These are phyloP conservation scores for Tragopan temminckii DNA, from an alignment of 2,797 vertebrate genomes.

Conservation along the genomic window DNA sequence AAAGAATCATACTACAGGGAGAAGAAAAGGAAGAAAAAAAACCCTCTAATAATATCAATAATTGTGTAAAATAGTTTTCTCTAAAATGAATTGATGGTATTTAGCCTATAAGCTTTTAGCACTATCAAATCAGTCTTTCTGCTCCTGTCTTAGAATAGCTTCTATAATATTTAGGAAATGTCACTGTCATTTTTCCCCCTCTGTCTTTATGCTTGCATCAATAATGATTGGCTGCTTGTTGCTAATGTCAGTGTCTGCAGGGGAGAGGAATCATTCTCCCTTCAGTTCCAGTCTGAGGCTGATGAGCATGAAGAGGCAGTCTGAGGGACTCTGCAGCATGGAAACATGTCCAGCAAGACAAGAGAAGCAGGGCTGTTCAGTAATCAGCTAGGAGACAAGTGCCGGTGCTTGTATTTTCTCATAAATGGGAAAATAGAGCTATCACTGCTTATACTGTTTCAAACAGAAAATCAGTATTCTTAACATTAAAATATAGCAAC, in stretches of 20 bases:
- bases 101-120: background rate
- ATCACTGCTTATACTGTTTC: background rate
- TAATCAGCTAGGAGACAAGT: background rate
- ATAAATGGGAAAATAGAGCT: background rate
- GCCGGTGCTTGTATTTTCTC: background rate
- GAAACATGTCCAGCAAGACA: background rate
- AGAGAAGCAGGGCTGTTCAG: background rate
- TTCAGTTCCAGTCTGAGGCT: background rate
- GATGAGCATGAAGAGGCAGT: background rate
- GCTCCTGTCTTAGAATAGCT: background rate
- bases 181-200: background rate
- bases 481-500: background rate
- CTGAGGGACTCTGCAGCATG: background rate
- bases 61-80: background rate
- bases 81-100: background rate
- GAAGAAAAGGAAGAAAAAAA: background rate
- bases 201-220: background rate
- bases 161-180: constrained; percentile 37
- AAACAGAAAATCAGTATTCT: background rate
- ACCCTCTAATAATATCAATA: background rate
- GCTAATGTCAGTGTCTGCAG: constrained; percentile 34
- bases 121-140: background rate
- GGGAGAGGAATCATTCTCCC: background rate
- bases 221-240: constrained; percentile 47
- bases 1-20: background rate